Conservation (phyloP, 2,888 invertebrate genomes). For the Mesodorylaimus sp. region DNA sequence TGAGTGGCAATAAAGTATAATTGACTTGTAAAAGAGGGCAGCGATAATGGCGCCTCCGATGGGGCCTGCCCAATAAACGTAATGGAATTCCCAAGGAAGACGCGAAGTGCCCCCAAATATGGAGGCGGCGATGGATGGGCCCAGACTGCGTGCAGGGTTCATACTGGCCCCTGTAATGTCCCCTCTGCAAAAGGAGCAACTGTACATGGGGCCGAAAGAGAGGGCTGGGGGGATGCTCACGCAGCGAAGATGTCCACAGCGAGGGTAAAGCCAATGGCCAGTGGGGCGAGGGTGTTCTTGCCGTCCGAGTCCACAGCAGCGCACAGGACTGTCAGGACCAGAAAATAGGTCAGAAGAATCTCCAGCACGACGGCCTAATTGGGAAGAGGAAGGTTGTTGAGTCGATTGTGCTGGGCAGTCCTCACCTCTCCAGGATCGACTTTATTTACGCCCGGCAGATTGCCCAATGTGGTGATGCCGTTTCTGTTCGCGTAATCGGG, state of each 20-base stretch:
- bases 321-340: conserved; percentile 31
- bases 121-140: too few relatives aligned
- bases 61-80: conserved; percentile 8
- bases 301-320: conserved; percentile 29
- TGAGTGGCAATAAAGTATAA: too few relatives aligned
- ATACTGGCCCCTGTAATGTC: conserved; percentile 31
- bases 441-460: too few relatives aligned
- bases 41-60: not conserved
- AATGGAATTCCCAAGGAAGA: conserved; percentile 5
- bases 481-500: too few relatives aligned
- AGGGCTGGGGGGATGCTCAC: too few relatives aligned
- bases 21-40: conserved; percentile 1
- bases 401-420: too few relatives aligned
- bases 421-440: too few relatives aligned
- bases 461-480: too few relatives aligned
- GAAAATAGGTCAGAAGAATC: conserved; percentile 23
- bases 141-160: conserved; percentile 34
- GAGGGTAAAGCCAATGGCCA: conserved; percentile 32
- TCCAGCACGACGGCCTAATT: too few relatives aligned
- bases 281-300: conserved; percentile 27
- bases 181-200: conserved; percentile 22
- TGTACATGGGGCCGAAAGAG: too few relatives aligned
- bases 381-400: too few relatives aligned
- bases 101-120: too few relatives aligned
- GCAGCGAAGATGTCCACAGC: conserved; percentile 30